Evolutionary conservation across 2,888 invertebrate genomes (phyloP).

Genomic region (Helleia helle): DNA sequence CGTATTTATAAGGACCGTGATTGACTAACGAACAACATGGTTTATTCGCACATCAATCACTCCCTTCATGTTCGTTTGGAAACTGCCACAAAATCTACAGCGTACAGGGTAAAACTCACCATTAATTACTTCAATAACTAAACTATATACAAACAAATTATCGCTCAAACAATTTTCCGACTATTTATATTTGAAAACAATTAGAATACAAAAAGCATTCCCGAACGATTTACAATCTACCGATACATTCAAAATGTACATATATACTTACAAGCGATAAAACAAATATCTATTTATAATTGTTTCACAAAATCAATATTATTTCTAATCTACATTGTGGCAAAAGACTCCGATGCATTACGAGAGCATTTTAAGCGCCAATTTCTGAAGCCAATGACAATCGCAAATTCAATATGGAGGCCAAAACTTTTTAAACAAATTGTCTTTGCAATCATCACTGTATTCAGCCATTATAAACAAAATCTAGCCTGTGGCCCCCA

Average conservation of each 20-base stretch:
- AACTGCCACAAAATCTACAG: slow-evolving; percentile 41
- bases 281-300: slow-evolving; percentile 38
- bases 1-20: not conserved
- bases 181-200: slow-evolving; percentile 28
- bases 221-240: slow-evolving; percentile 30
- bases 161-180: slow-evolving; percentile 35
- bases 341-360: not conserved
- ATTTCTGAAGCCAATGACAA: not conserved
- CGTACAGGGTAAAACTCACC: slow-evolving; percentile 38
- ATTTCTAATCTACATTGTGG: slow-evolving; percentile 27
- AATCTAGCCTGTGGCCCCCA: not conserved
- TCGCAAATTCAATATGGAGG: not conserved
- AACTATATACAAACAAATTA: slow-evolving; percentile 62
- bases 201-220: slow-evolving; percentile 41
- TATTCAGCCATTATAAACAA: not conserved
- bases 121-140: slow-evolving; percentile 61
- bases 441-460: not conserved
- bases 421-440: not conserved
- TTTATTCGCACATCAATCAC: not conserved
- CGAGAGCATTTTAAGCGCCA: not conserved
- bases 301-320: slow-evolving; percentile 27
- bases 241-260: slow-evolving; percentile 56
- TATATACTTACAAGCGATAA: slow-evolving; percentile 61
- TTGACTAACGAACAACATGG: not conserved
- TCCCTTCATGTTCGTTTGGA: slow-evolving; percentile 31